Conservation (phyloP, 2,113 vertebrate genomes). For the Petroica traversi region DNA sequence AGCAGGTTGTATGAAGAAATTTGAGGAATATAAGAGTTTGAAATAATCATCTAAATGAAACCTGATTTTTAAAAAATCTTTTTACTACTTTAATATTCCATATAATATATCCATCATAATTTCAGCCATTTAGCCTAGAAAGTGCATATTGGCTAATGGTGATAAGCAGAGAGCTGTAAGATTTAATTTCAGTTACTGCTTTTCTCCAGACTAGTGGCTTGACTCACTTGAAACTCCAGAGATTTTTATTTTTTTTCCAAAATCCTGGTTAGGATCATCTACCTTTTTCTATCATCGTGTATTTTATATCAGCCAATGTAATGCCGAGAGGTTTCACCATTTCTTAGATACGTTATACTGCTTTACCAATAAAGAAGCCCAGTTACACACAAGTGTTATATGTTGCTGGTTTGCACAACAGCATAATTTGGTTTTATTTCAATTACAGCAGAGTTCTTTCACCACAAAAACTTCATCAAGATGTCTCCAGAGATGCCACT, state of each 20-base stretch:
- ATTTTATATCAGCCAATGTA: background rate
- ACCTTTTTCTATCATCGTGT: background rate
- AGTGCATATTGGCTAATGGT: accelerated
- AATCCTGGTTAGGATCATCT: background rate
- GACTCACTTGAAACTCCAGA: background rate
- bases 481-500: background rate
- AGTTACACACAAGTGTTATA: background rate
- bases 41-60: background rate
- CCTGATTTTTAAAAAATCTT: background rate
- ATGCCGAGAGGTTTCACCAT: background rate
- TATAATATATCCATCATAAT: background rate
- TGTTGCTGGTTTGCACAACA: background rate
- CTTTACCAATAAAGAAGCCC: background rate
- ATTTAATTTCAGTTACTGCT: background rate
- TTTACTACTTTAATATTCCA: background rate
- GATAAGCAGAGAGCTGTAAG: background rate
- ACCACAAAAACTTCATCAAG: background rate
- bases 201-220: background rate
- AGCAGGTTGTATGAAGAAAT: background rate
- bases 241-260: background rate
- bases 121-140: background rate
- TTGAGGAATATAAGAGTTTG: background rate
- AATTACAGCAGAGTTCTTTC: background rate
- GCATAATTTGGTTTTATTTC: background rate
- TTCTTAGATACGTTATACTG: background rate